A percentile compares a stretch with the other conserved stretches of the same genome.
Evolutionary conservation across 2,888 invertebrate species (phyloP).

Genomic region (Schizotus pectinicornis): DNA sequence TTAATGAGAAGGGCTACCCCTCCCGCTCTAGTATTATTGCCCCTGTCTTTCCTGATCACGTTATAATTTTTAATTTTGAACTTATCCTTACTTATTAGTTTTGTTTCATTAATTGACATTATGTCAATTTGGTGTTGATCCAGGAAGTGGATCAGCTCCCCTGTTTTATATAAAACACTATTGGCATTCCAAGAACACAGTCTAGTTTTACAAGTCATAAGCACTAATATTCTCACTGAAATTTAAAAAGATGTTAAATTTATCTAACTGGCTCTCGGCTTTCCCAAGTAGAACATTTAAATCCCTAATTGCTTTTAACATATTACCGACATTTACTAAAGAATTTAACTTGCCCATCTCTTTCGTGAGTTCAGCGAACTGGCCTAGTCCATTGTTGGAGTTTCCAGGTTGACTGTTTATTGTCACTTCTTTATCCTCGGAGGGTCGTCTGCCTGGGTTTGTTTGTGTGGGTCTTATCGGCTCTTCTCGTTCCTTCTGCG

Average conservation of each 20-base stretch:
- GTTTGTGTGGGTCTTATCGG: too few species aligned
- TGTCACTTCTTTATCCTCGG: too few species aligned
- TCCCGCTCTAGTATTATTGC: neutral
- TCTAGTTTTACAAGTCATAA: neutral
- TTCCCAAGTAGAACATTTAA: neutral
- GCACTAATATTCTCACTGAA: neutral
- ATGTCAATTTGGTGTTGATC: neutral
- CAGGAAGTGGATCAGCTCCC: neutral
- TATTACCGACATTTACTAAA: neutral
- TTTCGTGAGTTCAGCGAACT: neutral
- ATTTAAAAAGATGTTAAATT: neutral
- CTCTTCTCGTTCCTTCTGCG: too few species aligned
- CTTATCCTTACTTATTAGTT: neutral
- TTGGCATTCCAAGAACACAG: neutral
- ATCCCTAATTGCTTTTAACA: neutral
- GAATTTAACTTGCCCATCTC: neutral
- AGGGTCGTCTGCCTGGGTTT: too few species aligned
- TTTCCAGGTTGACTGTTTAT: neutral
- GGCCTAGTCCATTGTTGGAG: neutral
- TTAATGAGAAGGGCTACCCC: constrained; percentile 7
- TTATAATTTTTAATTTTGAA: neutral
- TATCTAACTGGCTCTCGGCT: neutral
- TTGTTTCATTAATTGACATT: neutral
- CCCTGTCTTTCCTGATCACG: neutral
- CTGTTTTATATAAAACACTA: neutral